Conservation (phyloP, 2,888 invertebrate genomes). For the Alsophila aescularia region DNA sequence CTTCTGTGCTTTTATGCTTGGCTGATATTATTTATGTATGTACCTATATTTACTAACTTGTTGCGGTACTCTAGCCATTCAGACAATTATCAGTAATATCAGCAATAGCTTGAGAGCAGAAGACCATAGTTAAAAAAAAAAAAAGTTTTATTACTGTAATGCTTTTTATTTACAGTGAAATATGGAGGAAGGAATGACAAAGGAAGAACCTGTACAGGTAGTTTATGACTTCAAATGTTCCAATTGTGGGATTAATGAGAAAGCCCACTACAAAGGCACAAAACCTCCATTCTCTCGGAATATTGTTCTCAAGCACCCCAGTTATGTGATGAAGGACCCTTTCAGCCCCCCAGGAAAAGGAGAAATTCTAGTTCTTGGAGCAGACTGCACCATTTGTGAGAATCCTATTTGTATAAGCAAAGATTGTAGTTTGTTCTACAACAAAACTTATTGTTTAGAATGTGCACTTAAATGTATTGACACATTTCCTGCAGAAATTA, state of each 20-base stretch:
- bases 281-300: constrained; percentile 90
- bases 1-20: neutral
- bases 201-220: constrained; percentile 51
- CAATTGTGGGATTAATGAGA: constrained; percentile 87
- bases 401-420: constrained; percentile 88
- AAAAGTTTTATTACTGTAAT: neutral
- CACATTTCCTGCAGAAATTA: constrained; percentile 88
- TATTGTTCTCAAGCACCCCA: constrained; percentile 87
- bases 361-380: constrained; percentile 91
- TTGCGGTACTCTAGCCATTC: constrained; percentile 4
- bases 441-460: constrained; percentile 87
- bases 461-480: constrained; percentile 86
- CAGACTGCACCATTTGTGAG: constrained; percentile 89
- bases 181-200: constrained; percentile 57
- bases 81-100: neutral
- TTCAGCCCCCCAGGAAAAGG: constrained; percentile 90
- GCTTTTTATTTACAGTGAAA: constrained; percentile 53
- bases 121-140: neutral
- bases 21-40: constrained; percentile 23
- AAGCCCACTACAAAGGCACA: constrained; percentile 90
- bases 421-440: constrained; percentile 92
- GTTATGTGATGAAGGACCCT: constrained; percentile 93
- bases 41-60: constrained; percentile 13
- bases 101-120: neutral
- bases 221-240: constrained; percentile 85